Conservation (phyloP, 2,113 vertebrate genomes). For the Perca fluviatilis region DNA sequence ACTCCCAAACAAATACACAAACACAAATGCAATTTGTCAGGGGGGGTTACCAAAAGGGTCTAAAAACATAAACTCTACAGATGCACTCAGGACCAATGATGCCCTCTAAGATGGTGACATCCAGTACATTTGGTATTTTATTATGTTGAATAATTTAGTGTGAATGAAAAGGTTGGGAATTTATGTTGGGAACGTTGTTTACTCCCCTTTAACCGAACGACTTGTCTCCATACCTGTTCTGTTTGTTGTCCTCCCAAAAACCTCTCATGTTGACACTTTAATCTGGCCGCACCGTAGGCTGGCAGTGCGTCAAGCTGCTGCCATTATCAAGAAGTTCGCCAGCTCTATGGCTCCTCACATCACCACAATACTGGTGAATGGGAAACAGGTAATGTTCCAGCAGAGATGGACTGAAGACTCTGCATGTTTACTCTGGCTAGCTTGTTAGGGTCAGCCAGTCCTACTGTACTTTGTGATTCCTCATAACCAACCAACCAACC, state of each 20-base stretch:
- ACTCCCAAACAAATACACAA: constrained; percentile 7
- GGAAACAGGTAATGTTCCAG: constrained; percentile 94
- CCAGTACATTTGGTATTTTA: background rate
- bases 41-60: background rate
- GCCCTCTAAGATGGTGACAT: background rate
- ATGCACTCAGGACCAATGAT: background rate
- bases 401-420: constrained; percentile 33
- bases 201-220: background rate
- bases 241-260: constrained; percentile 21
- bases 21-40: too few species aligned
- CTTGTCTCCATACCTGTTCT: background rate
- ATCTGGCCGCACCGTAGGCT: constrained; percentile 83
- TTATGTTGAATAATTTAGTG: background rate
- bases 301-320: constrained; percentile 93
- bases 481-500: background rate
- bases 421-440: constrained; percentile 75
- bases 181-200: background rate
- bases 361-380: constrained; percentile 97
- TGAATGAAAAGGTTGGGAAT: background rate
- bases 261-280: constrained; percentile 22
- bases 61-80: background rate
- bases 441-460: constrained; percentile 34
- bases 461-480: background rate
- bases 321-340: constrained; percentile 92
- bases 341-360: constrained; percentile 97